Conservation (phyloP, 53 echinoderm and acorn worm genomes). For the Pentamera pediparva region DNA sequence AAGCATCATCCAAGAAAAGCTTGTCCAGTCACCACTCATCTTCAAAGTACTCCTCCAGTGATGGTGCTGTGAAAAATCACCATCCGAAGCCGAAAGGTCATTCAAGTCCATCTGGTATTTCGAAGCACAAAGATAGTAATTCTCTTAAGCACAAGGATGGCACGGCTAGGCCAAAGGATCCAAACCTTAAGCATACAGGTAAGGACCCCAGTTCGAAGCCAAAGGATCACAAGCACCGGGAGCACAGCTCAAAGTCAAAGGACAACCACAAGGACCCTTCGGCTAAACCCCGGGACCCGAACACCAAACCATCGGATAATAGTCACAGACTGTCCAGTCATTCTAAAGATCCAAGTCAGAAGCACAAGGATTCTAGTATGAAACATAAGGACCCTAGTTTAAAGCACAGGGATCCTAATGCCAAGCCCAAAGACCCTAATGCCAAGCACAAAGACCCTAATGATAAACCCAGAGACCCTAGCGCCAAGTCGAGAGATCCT, state of each 20-base stretch:
- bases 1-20: too few species aligned
- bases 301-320: slow-evolving; percentile 9
- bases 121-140: slow-evolving; percentile 11
- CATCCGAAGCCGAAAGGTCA: slow-evolving; percentile 2
- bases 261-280: slow-evolving; percentile 39
- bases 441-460: slow-evolving; percentile 14
- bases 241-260: slow-evolving; percentile 32
- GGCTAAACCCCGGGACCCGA: slow-evolving; percentile 30
- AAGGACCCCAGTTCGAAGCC: slow-evolving; percentile 27
- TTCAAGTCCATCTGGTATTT: slow-evolving; percentile 21
- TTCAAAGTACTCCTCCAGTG: slow-evolving; percentile 46
- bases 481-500: slow-evolving; percentile 28
- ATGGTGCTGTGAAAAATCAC: slow-evolving; percentile 24
- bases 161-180: slow-evolving; percentile 9
- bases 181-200: too few species aligned
- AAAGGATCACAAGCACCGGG: slow-evolving; percentile 36
- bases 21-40: slow-evolving; percentile 3
- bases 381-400: slow-evolving; percentile 34
- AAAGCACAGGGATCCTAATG: slow-evolving; percentile 36
- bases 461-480: slow-evolving; percentile 14
- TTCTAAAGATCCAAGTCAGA: slow-evolving; percentile 14
- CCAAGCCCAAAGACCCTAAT: slow-evolving; percentile 27
- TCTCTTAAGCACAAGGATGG: slow-evolving; percentile 32
- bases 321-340: too few species aligned
- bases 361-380: slow-evolving; percentile 30